A percentile compares a stretch with the other conserved stretches of the same genome.
These are phyloP conservation scores for Crossocerus cetratus DNA, from an alignment of 2,888 invertebrate species.

Conservation along the genomic window DNA sequence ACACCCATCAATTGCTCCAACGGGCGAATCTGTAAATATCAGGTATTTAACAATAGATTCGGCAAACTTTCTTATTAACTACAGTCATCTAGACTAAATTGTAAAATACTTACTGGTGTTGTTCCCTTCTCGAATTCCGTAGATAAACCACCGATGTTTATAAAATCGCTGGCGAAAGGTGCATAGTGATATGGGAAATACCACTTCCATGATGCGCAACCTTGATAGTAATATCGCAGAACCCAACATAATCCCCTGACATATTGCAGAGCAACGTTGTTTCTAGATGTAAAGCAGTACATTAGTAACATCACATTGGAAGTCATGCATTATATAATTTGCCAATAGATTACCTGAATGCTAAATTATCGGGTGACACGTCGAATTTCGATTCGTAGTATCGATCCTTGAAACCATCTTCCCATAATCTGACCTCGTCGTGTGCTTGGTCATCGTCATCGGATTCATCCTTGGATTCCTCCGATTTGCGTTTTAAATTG, in stretches of 20 bases:
- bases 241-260: slow-evolving; percentile 99
- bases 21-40: slow-evolving; percentile 88
- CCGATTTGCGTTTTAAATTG: slow-evolving; percentile 79
- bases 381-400: slow-evolving; percentile 98
- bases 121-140: slow-evolving; percentile 93
- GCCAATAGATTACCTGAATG: slow-evolving; percentile 83
- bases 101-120: slow-evolving; percentile 83
- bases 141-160: slow-evolving; percentile 90
- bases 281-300: slow-evolving; percentile 28
- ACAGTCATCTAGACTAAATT: background rate
- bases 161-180: slow-evolving; percentile 99
- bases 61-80: background rate
- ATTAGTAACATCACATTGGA: background rate
- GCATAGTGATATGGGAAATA: slow-evolving; percentile 99
- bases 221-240: slow-evolving; percentile 98
- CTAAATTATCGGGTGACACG: slow-evolving; percentile 84
- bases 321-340: background rate
- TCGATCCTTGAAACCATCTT: slow-evolving; percentile 98
- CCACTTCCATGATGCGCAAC: slow-evolving; percentile 99
- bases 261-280: slow-evolving; percentile 93
- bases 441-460: slow-evolving; percentile 87
- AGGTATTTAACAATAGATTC: background rate
- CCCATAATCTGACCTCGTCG: slow-evolving; percentile 95
- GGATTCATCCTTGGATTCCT: slow-evolving; percentile 75
- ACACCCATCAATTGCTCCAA: slow-evolving; percentile 99